Evolutionary conservation across 1,140 invertebrate species (phyloP), one percentile per base, ranked within the genome.

Genomic region (Drosophila suzukii): DNA sequence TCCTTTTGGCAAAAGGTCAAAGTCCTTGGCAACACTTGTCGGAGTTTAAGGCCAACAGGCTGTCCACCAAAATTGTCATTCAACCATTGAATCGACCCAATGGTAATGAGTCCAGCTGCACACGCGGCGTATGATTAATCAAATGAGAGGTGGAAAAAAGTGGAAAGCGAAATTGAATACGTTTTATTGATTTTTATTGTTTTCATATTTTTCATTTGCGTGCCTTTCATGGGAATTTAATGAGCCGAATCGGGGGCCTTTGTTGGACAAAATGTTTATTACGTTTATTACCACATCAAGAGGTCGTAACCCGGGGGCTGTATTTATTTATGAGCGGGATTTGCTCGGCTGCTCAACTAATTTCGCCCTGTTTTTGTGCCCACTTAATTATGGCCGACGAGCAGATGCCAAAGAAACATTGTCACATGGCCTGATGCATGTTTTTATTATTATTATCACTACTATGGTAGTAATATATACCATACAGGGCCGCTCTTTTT

Each of bases 121-220:
- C 76, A 76, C 66, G 67, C 63, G 76, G 49, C 57, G 53, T 67
- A 75, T 81, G 81, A 85, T 86, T 86, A 81, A 85, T 78, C 44
- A 75, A 81, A 78, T 34, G 59, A 24, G 50, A 43, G 43, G 44
- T 10, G 38, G 17, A 39, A 43, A 12, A 34, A 17, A 58, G 6
- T 1, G 34, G 32, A 11, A 27, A 11, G 12, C 61, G 65, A 71
- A 71, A 71, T 50, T 58, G 38, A 71, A 76, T 72, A 66, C 53
- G 47, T 75, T 76, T 72, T 67, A 73, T 85, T 88, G 78, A 82
- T 82, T 82, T 71, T 58, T 39, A 60, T 43, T 59, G 53, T 24
- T 41, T 75, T 58, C 57, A 13, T 47, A 58, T 60, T 84, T 68
- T 49, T 39, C 6, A 54, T 59, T 44, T 75, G 27, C 51, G 43